Percentiles rank a stretch among this genome's conserved stretches.
Evolutionary conservation across 2,888 invertebrate species (phyloP).

Genomic region (Panopea generosa): DNA sequence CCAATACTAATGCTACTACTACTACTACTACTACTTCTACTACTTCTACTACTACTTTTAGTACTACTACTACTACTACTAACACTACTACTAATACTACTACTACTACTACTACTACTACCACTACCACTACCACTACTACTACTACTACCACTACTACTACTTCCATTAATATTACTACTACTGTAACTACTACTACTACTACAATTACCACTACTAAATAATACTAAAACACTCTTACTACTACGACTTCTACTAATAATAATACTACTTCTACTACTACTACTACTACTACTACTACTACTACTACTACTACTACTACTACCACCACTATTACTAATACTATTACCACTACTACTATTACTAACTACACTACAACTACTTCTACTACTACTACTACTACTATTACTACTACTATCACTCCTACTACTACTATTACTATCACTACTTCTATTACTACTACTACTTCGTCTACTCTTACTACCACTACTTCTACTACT

Average conservation of each 20-base stretch:
- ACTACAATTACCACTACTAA: conserved; percentile 8
- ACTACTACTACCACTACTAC: conserved; percentile 10
- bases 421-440: too few relatives aligned
- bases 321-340: conserved; percentile 10
- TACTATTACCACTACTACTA: too few relatives aligned
- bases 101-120: conserved; percentile 8
- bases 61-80: too few relatives aligned
- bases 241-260: too few relatives aligned
- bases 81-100: too few relatives aligned
- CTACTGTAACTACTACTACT: too few relatives aligned
- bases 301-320: conserved; percentile 9
- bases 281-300: conserved; percentile 14
- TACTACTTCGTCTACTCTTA: too few relatives aligned
- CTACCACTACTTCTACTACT: too few relatives aligned
- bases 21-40: conserved; percentile 8
- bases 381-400: conserved; percentile 13
- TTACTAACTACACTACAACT: too few relatives aligned
- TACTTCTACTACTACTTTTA: conserved; percentile 12
- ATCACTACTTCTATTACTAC: too few relatives aligned
- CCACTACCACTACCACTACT: conserved; percentile 6
- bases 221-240: neutral
- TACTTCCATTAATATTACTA: too few relatives aligned
- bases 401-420: conserved; percentile 8
- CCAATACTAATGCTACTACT: conserved; percentile 6
- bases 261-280: too few relatives aligned